Base-by-base conservation (phyloP, 1,140 invertebrate species). In the Hetaerina americana region DNA sequence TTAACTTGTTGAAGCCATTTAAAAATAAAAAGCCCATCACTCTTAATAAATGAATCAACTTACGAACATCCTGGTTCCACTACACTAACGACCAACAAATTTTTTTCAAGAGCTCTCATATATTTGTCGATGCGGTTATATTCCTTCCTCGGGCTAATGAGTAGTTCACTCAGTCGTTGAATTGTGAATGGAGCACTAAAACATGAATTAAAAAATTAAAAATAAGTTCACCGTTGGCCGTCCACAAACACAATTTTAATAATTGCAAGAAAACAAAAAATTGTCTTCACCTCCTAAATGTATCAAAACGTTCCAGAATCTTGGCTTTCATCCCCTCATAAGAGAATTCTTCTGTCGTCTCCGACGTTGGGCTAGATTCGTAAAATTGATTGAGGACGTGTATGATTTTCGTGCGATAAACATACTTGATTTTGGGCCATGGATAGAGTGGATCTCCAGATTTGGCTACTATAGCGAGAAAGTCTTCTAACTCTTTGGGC, bases 121-220 rank as follows among this genome's bases (percentile, higher is more conserved):
- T 94, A 98, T 81, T 98, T 99, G 79, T 98, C 96, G 68, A 94
- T 92, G 72, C 94, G 85, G 77, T 92, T 95, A 80, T 99, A 99
- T 78, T 98, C 93, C 79, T 93, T 94, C n/a, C 89, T 86, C 5
- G 96, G 96, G 73, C 89, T 87, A 1, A 91, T 93, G 0, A 99
- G 82, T 3, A 99, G 82, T 81, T 99, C 97, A 82, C 95, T 97
- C 66, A 99, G 88, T 73, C 96, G 86, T 81, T 98, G 96, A 69
- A 98, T 91, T 12, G 97, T 98, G 77, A 99, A 99, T 0, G 96
- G 97, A 1, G 95, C 94, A 70, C 94, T 93, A 29, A 86, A 87
- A 81, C 91, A 92, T 72, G 71, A 8, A 72, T 66, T 73, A n/a
- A 71, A 68, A 18, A 68, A 68, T 25, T 10, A 71, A 68, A 72